Conservation (phyloP, 2,113 vertebrate species). For the Uria aalge region DNA sequence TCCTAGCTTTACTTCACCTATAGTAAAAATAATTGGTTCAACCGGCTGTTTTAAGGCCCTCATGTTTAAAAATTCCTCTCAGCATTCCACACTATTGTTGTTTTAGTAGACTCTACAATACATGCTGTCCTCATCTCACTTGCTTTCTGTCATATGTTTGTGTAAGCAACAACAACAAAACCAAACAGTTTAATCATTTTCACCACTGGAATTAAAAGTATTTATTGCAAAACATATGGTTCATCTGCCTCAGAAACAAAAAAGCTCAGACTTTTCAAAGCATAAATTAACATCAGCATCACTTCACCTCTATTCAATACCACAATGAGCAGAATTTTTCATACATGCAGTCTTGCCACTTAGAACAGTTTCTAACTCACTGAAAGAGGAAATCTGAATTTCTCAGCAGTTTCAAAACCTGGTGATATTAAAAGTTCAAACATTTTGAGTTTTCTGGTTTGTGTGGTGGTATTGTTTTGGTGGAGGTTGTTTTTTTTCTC, state of each 20-base stretch:
- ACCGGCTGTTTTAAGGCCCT: neutral
- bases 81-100: neutral
- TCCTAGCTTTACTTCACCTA: neutral
- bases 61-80: neutral
- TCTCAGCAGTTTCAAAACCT: neutral
- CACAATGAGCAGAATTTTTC: neutral
- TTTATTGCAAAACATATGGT: conserved; percentile 16
- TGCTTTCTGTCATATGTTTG: neutral
- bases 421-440: neutral
- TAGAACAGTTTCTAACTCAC: neutral
- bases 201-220: conserved; percentile 7
- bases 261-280: neutral
- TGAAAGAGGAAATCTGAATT: neutral
- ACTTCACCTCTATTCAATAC: neutral
- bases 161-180: neutral
- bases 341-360: neutral
- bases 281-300: neutral
- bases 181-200: neutral
- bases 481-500: neutral
- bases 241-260: conserved; percentile 19
- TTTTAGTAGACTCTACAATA: neutral
- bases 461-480: neutral
- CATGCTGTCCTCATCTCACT: neutral
- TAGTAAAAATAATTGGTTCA: neutral
- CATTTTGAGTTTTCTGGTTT: neutral